These are phyloP conservation scores for Heteronetta atricapilla DNA, from an alignment of 2,113 vertebrate genomes.

Conservation along the genomic window DNA sequence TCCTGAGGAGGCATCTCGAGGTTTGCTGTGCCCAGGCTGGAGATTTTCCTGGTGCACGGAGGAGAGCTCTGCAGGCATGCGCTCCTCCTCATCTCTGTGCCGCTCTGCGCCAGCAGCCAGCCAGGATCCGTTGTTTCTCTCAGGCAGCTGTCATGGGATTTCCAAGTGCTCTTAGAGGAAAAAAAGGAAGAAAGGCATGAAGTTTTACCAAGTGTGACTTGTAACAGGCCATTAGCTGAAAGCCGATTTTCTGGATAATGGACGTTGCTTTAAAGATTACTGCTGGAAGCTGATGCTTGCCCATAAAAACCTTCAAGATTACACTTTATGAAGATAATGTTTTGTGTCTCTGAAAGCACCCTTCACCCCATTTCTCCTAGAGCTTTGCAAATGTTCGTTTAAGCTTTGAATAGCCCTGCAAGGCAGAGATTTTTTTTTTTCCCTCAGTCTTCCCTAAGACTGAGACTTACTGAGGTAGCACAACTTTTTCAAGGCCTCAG, in stretches of 20 bases:
- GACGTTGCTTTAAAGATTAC: constrained; percentile 46
- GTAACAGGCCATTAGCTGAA: constrained; percentile 36
- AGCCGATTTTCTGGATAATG: constrained; percentile 50
- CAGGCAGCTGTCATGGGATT: background rate
- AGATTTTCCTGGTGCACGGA: background rate
- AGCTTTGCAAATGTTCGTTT: constrained; percentile 18
- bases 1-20: rapidly evolving
- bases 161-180: background rate
- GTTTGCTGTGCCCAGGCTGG: rapidly evolving
- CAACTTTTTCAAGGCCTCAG: background rate
- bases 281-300: constrained; percentile 13
- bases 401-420: background rate
- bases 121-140: background rate
- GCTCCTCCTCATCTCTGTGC: rapidly evolving
- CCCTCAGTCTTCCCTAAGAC: too few relatives aligned
- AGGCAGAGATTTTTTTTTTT: background rate
- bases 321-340: background rate
- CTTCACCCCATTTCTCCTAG: background rate
- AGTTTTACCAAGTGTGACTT: constrained; percentile 9
- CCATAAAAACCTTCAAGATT: background rate
- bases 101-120: background rate
- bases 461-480: background rate
- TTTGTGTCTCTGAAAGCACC: background rate
- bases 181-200: background rate
- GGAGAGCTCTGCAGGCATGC: rapidly evolving